Evolutionary conservation across 2,888 invertebrate species (phyloP).

Genomic region (Listrodromus nycthemerus): DNA sequence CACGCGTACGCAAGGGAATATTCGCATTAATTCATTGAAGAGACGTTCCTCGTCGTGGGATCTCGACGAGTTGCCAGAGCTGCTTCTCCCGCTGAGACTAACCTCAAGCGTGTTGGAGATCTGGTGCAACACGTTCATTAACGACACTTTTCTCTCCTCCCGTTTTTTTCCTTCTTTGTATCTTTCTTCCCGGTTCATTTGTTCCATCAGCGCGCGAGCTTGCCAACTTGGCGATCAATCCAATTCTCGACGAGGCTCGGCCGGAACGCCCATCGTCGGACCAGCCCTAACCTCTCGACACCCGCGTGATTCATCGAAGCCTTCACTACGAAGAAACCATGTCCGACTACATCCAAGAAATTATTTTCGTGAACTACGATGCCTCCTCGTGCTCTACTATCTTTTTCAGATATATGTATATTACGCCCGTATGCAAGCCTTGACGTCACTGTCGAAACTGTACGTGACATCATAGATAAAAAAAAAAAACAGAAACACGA

Average conservation of each 20-base stretch:
- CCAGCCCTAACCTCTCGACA: background rate
- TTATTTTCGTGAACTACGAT: background rate
- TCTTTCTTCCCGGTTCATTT: background rate
- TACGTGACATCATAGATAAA: too few species aligned
- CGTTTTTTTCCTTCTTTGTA: background rate
- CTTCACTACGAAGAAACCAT: background rate
- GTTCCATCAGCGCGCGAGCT: background rate
- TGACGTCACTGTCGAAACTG: background rate
- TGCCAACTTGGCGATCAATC: background rate
- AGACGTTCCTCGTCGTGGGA: constrained; percentile 6
- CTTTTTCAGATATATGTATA: background rate
- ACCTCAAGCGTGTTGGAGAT: constrained; percentile 23
- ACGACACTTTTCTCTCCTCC: constrained; percentile 14
- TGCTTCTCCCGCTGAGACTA: background rate
- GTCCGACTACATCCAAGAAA: background rate
- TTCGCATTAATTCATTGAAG: constrained; percentile 43
- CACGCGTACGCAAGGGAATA: background rate
- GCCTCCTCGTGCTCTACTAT: background rate
- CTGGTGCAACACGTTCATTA: constrained; percentile 40
- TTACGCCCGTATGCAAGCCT: background rate
- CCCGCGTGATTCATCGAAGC: constrained; percentile 7
- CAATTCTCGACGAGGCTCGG: background rate
- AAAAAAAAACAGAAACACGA: background rate
- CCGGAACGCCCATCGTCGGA: background rate
- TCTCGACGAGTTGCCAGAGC: constrained; percentile 21